Evolutionary conservation across 2,113 vertebrate species (phyloP).

Genomic region (Stomatorhinus ivindoensis): DNA sequence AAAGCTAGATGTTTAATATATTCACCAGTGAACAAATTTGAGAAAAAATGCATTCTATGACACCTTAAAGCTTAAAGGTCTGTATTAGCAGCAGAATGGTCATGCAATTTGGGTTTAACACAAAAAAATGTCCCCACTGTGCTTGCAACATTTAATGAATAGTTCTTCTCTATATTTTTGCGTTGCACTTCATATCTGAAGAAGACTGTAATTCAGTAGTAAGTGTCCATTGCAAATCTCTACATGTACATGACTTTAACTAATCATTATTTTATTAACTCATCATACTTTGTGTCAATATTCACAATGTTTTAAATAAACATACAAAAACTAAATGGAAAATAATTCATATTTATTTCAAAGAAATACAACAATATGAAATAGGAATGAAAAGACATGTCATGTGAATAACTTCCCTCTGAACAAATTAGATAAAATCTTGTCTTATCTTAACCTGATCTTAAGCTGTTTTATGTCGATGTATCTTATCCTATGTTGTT

Average conservation of each 20-base stretch:
- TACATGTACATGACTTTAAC: no score
- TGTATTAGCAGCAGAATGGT: not conserved
- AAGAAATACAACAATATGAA: not conserved
- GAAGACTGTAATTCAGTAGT: not conserved
- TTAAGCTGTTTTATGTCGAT: not conserved
- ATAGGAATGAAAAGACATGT: not conserved
- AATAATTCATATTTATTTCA: not conserved
- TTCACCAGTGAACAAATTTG: no score
- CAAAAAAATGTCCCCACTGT: not conserved
- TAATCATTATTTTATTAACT: no score
- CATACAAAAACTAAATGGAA: no score
- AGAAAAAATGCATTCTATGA: not conserved
- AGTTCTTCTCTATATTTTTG: not conserved
- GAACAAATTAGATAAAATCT: no score
- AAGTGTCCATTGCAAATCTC: not conserved
- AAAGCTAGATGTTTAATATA: no score
- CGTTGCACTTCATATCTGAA: no score
- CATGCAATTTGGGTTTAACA: not conserved
- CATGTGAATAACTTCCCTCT: not conserved
- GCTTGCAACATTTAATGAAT: not conserved
- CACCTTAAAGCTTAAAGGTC: not conserved
- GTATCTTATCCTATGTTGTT: not conserved
- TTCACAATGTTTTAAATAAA: not conserved
- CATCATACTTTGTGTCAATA: not conserved
- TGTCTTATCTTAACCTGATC: not conserved